Evolutionary conservation across 30 jellyfish, hydroid and myxozoan species (phyloP), one percentile per base, ranked within the genome.

Genomic region (Turritopsis dohrnii): DNA sequence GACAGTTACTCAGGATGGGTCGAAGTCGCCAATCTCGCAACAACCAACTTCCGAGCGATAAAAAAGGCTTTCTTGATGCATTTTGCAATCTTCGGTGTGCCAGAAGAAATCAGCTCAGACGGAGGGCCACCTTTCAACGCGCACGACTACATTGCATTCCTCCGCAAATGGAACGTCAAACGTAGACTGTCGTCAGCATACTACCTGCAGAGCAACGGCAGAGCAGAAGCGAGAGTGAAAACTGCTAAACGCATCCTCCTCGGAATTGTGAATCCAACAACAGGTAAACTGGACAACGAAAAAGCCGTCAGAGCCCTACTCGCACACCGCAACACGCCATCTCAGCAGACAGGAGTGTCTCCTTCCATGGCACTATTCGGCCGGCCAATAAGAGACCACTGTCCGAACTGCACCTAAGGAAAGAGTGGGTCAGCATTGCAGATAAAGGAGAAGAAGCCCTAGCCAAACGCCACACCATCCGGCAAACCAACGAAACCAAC

Each of bases 1-100:
- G 80, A 82, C 72, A 20, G 74, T 16, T 82, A 66, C 27, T 71
- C 80, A 13, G 71, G 86, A 0, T 66, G 88, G 88, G 52, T 82
- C 52, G 86, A 1, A 82, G 86, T 65, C 20, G 88, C 86, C 0
- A 66, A 71, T 28, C 73, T 1, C 21, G 69, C 71, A 16, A 17
- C 0, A 0, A 19, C 87, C 23, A 60, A 0, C 0, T 71, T 71
- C 84, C 24, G 21, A 17, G 23, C 19, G 80, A 41, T 30, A 21
- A 21, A 28, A 29, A 0, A 0, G 1, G 79, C 28, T 22, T 21
- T 30, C 22, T 21, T 30, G 17, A 76, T 30, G 79, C 1, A 21
- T 30, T 76, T 76, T 29, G 25, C 0, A 20, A 76, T 76, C 0
- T 0, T 21, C 79, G 0, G 79, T 25, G 79, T 1, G 0, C 84